These are phyloP conservation scores for Euphonia xanthogaster DNA, from an alignment of 2,797 vertebrate genomes.

Conservation along the genomic window DNA sequence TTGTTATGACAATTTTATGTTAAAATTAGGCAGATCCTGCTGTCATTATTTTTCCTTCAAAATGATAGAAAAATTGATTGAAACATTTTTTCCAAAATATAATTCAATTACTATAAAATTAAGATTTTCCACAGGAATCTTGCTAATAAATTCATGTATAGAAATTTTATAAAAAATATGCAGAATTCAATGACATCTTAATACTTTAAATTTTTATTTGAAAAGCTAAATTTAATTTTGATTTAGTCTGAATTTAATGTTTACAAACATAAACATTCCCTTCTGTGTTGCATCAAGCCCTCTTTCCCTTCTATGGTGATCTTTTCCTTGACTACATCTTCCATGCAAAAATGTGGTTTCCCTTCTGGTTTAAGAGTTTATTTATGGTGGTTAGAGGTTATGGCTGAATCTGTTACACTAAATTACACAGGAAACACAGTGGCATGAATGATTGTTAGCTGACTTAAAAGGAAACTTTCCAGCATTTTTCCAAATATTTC, in stretches of 20 bases:
- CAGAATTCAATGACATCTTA: neutral
- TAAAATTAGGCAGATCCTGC: neutral
- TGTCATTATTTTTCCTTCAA: neutral
- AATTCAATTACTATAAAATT: neutral
- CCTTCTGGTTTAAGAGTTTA: neutral
- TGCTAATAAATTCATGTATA: neutral
- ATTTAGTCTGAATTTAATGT: neutral
- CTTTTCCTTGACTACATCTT: neutral
- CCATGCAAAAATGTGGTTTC: neutral
- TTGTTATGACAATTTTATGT: neutral
- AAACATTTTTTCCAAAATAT: neutral
- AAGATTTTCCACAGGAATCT: neutral
- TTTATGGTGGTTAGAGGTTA: neutral
- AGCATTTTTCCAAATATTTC: neutral
- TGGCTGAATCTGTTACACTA: neutral
- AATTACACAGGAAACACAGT: neutral
- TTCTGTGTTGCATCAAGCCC: neutral
- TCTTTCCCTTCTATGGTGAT: neutral
- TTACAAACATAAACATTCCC: neutral
- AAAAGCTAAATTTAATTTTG: neutral
- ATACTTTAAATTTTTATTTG: neutral
- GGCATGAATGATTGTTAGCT: neutral
- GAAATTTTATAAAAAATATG: neutral
- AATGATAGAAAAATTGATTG: neutral
- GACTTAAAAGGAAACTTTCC: neutral